A percentile compares a stretch with the other conserved stretches of the same genome.
Conservation (phyloP, 2,888 invertebrate species). For the Chesias legatella region DNA sequence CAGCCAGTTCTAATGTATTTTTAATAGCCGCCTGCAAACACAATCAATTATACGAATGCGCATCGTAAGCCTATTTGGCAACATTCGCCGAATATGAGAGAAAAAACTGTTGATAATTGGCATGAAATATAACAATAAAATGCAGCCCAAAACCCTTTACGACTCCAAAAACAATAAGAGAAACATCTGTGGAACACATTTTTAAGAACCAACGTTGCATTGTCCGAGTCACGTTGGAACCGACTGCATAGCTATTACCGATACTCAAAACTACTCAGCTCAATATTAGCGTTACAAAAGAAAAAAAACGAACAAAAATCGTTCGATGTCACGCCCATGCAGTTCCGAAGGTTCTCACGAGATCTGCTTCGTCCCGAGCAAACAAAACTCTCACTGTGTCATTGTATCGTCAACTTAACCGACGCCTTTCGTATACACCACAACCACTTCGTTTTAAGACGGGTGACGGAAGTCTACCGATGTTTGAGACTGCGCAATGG, state of each 20-base stretch:
- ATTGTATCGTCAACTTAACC: conserved; percentile 53
- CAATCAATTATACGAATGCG: conserved; percentile 42
- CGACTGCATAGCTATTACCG: conserved; percentile 56
- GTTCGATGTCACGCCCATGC: conserved; percentile 77
- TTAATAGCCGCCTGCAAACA: conserved; percentile 41
- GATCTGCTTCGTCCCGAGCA: conserved; percentile 60
- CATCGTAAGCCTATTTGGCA: conserved; percentile 28
- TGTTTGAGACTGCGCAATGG: conserved; percentile 42
- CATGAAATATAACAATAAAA: conserved; percentile 32
- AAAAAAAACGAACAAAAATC: conserved; percentile 59
- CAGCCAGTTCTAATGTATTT: conserved; percentile 42
- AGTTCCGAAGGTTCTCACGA: conserved; percentile 75
- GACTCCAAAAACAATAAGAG: conserved; percentile 36
- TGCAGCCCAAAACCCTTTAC: conserved; percentile 21
- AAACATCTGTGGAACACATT: conserved; percentile 46
- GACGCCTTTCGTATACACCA: conserved; percentile 42
- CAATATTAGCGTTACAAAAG: conserved; percentile 63
- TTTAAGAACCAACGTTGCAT: conserved; percentile 46
- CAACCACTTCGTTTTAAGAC: conserved; percentile 36
- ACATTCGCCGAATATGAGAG: conserved; percentile 28
- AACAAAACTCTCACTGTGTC: conserved; percentile 60
- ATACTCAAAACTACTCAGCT: conserved; percentile 56
- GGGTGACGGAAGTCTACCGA: conserved; percentile 15
- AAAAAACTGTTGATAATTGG: conserved; percentile 37
- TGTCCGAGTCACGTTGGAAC: conserved; percentile 70